Evolutionary conservation across 2,888 invertebrate species (phyloP).

Genomic region (Trachelus troglodyta): DNA sequence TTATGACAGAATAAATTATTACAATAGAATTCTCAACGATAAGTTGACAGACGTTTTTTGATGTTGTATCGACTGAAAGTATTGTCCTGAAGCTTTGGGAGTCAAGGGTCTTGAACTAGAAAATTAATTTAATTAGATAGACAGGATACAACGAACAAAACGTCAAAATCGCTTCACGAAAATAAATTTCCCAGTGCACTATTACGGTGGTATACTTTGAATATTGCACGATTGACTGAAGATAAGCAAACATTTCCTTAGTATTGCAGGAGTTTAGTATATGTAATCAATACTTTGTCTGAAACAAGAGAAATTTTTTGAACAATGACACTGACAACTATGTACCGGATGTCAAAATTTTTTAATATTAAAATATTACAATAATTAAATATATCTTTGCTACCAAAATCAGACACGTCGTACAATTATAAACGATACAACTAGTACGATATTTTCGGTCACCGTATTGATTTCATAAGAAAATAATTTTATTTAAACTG

Average conservation of each 20-base stretch:
- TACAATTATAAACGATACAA: neutral
- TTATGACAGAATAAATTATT: neutral
- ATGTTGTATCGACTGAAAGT: neutral
- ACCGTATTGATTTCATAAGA: neutral
- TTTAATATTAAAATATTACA: neutral
- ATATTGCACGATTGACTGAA: neutral
- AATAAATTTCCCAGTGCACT: neutral
- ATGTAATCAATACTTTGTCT: neutral
- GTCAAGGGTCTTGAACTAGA: too few relatives aligned
- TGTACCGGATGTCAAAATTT: too few relatives aligned
- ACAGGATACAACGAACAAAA: neutral
- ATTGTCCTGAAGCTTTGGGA: neutral
- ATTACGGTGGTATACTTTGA: neutral
- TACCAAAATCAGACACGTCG: neutral
- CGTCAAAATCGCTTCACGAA: neutral
- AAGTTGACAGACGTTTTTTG: neutral
- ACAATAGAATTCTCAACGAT: neutral
- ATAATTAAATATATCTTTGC: neutral
- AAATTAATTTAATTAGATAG: too few relatives aligned
- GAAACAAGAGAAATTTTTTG: neutral
- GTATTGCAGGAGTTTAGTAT: neutral
- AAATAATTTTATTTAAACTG: neutral
- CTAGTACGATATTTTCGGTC: neutral
- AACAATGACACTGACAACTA: neutral
- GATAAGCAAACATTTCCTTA: neutral